Base-by-base conservation (phyloP, 37 sponge, comb jelly and placozoan species). In the Spongilla lacustris region DNA sequence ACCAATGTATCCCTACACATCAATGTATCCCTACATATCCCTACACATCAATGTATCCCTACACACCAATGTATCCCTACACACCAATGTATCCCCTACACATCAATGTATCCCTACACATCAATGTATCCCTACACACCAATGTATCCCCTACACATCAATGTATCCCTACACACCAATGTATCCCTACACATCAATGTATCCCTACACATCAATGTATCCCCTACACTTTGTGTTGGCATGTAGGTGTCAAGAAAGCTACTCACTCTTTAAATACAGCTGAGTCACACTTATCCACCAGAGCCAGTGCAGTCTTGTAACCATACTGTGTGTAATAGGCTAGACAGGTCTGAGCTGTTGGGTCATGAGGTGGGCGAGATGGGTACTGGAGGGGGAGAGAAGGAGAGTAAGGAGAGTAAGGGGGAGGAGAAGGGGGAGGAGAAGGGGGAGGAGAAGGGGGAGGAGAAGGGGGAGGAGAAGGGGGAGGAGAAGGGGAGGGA, bases 401-500 rank as follows among this genome's bases (percentile, higher is more conserved):
- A 30, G 32, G 79, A 84, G 25, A 74, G 86, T 0, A 30, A 38
- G 19, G 73, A 78, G 21, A 87, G 82, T 0, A 82, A 50, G 0
- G 78, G 19, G 48, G 69, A 48, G 66, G 58, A 74, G 5, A 76
- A 69, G 14, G 66, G 32, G 21, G 21, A 1, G 19, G 12, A 46
- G 79, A 13, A 66, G 14, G 50, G 29, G 48, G 9, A 0, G 12
- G 58, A n/a, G 50, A 2, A n/a, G 21, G 86, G 33, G 17, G 30
- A 37, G 38, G 78, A 83, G n/a, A 72, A 91, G 0, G 36, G 66
- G 13, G 77, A 81, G 17, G 91, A 85, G 8, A 82, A 49, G 0
- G 77, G 17, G 41, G 75, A 66, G 70, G 50, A 71, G 2, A 75
- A 69, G 10, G 67, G 41, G 8, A 46, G 4, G 46, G 4, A 36